Percentiles rank a stretch among this genome's conserved stretches.
These are phyloP conservation scores for Hemibagrus wyckioides DNA, from an alignment of 2,113 vertebrate genomes.

Conservation along the genomic window DNA sequence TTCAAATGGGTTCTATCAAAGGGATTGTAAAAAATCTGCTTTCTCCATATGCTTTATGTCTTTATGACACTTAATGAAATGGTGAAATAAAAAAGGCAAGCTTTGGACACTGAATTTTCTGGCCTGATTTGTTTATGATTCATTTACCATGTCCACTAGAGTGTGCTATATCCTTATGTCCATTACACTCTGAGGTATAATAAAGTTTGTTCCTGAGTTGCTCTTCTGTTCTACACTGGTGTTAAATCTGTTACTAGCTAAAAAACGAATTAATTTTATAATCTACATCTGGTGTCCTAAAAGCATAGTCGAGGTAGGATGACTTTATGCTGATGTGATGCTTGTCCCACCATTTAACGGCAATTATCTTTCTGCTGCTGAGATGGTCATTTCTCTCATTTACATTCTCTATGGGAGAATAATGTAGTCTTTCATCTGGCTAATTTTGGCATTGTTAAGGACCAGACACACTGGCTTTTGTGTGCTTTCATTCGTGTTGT, in stretches of 20 bases:
- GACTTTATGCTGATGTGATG: not conserved
- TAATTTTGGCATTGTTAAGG: not conserved
- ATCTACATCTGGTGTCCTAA: not conserved
- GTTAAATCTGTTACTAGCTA: not conserved
- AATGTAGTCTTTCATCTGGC: not conserved
- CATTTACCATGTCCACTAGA: constrained; percentile 6
- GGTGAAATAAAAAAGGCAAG: not conserved
- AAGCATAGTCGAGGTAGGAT: not conserved
- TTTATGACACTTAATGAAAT: not conserved
- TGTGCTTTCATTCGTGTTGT: not conserved
- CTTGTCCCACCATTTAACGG: not conserved
- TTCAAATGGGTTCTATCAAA: not conserved
- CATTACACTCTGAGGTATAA: not conserved
- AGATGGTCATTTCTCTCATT: not conserved
- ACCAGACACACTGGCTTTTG: constrained; percentile 65
- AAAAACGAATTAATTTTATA: not conserved
- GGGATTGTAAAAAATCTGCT: not conserved
- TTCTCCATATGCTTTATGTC: not conserved
- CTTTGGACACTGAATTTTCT: not conserved
- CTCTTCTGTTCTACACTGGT: not conserved
- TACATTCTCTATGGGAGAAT: not conserved
- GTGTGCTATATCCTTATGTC: not conserved
- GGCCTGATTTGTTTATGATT: not conserved
- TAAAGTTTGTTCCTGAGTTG: not conserved
- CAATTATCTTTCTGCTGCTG: not conserved